These are phyloP conservation scores for Dreissena rostriformis DNA, from an alignment of 1,140 invertebrate genomes.

Conservation along the genomic window DNA sequence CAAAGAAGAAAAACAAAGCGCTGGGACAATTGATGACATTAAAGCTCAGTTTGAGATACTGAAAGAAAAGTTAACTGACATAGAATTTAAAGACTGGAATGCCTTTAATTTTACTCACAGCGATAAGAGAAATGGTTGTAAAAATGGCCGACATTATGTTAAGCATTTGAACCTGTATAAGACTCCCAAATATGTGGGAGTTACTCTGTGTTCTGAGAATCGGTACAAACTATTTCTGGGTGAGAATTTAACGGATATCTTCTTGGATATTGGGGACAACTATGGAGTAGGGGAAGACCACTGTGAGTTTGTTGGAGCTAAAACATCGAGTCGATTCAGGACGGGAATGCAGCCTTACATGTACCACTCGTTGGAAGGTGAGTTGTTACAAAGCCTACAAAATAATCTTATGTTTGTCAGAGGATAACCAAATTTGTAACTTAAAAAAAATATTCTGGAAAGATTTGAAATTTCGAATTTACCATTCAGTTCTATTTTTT, in stretches of 20 bases:
- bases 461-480: no score
- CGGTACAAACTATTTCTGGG: constrained; percentile 76
- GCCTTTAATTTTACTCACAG: constrained; percentile 68
- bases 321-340: background rate
- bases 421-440: no score
- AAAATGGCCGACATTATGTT: constrained; percentile 67
- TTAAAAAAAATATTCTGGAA: no score
- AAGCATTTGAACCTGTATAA: constrained; percentile 60
- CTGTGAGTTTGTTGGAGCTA: constrained; percentile 76
- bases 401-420: no score
- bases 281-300: constrained; percentile 74
- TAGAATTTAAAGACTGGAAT: constrained; percentile 65
- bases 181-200: constrained; percentile 69
- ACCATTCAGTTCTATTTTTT: no score
- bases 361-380: background rate
- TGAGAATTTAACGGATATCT: constrained; percentile 64
- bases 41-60: background rate
- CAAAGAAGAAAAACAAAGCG: background rate
- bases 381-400: background rate
- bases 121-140: constrained; percentile 64
- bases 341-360: background rate
- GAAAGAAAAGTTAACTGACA: background rate
- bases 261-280: constrained; percentile 74
- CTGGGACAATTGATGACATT: background rate
- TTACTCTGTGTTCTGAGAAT: constrained; percentile 68